phyloP scores from a whole-genome alignment of 2,888 invertebrate species.

The Apamea crenata region DNA sequence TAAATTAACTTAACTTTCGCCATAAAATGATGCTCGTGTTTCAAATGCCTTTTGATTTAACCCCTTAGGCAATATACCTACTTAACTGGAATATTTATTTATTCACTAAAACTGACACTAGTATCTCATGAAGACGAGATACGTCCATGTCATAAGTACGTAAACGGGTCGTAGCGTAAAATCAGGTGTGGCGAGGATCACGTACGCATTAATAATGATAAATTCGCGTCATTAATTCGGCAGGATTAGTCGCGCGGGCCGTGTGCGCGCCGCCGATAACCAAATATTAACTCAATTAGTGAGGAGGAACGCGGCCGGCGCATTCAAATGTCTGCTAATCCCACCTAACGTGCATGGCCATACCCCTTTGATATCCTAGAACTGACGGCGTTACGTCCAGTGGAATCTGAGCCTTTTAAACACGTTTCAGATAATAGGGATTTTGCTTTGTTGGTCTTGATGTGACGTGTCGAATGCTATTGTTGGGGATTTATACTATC shows the following conservation, averaged over 20 bases:
- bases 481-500: background rate
- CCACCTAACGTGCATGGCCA: conserved; percentile 63
- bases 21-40: background rate
- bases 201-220: conserved; percentile 89
- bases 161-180: conserved; percentile 70
- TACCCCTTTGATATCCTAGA: conserved; percentile 67
- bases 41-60: background rate
- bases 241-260: conserved; percentile 85
- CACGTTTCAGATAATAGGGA: background rate
- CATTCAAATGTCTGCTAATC: conserved; percentile 87
- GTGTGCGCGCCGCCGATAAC: conserved; percentile 89
- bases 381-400: conserved; percentile 42
- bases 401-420: conserved; percentile 30
- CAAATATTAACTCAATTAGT: conserved; percentile 91
- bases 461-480: background rate
- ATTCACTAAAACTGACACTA: background rate
- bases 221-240: conserved; percentile 89
- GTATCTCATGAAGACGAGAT: background rate
- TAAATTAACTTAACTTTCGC: background rate
- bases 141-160: conserved; percentile 25
- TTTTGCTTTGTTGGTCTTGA: conserved; percentile 5
- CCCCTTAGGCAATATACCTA: too few relatives aligned
- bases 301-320: conserved; percentile 79
- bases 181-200: conserved; percentile 84
- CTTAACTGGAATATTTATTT: background rate